These are phyloP conservation scores for Leptinotarsa haldemani DNA, from an alignment of 2,888 invertebrate species.

Conservation along the genomic window DNA sequence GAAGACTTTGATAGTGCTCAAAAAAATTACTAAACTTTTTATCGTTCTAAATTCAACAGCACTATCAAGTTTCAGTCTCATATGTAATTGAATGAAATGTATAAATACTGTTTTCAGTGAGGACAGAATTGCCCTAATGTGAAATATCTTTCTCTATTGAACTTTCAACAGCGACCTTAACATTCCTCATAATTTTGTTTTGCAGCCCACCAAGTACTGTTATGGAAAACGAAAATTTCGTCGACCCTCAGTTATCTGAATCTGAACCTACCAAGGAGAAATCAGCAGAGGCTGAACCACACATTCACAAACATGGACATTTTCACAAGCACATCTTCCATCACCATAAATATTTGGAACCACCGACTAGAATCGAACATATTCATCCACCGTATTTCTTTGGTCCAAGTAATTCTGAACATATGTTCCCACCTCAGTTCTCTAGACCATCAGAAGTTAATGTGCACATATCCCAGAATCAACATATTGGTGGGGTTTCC, in stretches of 20 bases:
- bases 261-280: background rate
- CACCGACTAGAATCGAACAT: background rate
- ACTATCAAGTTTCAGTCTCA: too few relatives aligned
- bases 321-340: background rate
- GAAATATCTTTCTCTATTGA: too few relatives aligned
- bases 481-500: background rate
- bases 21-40: too few relatives aligned
- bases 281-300: slow-evolving; percentile 1
- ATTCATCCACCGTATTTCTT: background rate
- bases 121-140: too few relatives aligned
- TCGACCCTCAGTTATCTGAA: background rate
- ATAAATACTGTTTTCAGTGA: too few relatives aligned
- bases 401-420: background rate
- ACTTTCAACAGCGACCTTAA: too few relatives aligned
- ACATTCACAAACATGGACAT: background rate
- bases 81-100: too few relatives aligned
- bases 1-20: too few relatives aligned
- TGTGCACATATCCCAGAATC: background rate
- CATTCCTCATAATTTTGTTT: too few relatives aligned
- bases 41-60: too few relatives aligned
- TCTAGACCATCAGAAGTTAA: background rate
- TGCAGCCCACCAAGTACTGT: background rate
- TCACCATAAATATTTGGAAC: background rate
- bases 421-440: background rate
- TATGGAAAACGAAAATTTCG: background rate